Evolutionary conservation across 2,888 invertebrate species (phyloP).

Genomic region (Bedellia somnulentella): DNA sequence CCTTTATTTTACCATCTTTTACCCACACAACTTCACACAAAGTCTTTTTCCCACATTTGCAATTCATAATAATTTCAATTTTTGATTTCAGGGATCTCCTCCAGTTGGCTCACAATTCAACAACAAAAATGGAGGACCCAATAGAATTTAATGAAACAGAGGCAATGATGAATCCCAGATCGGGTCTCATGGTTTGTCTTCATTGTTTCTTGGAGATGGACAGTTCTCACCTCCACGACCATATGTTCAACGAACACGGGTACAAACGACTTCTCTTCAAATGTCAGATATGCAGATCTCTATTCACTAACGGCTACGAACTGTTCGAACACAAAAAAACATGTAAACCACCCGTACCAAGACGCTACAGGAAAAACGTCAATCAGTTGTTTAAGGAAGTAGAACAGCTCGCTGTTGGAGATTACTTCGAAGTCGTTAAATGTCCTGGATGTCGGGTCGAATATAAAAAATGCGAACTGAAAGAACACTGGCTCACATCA

Average conservation of each 20-base stretch:
- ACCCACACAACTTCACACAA: background rate
- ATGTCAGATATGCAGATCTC: conserved; percentile 16
- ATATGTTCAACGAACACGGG: conserved; percentile 19
- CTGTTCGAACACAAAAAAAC: conserved; percentile 13
- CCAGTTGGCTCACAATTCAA: conserved; percentile 17
- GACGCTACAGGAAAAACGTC: background rate
- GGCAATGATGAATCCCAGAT: conserved; percentile 17
- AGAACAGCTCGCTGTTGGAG: conserved; percentile 15
- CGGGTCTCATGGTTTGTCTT: conserved; percentile 17
- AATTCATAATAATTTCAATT: no score
- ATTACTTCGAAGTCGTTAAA: conserved; percentile 9
- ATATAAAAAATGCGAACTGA: conserved; percentile 15
- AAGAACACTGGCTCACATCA: conserved; percentile 17
- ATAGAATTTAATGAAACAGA: conserved; percentile 19
- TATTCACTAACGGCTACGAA: conserved; percentile 13
- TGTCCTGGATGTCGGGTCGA: conserved; percentile 20
- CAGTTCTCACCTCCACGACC: conserved; percentile 13
- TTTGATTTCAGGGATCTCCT: conserved; percentile 18
- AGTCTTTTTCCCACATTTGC: no score
- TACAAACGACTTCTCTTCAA: conserved; percentile 17
- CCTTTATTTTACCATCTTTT: no score
- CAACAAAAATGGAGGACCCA: conserved; percentile 17
- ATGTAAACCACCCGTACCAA: conserved; percentile 11
- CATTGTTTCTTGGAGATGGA: conserved; percentile 19
- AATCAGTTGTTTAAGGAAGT: conserved; percentile 5